Evolutionary conservation across 2,888 invertebrate species (phyloP).

Genomic region (Xanthostigma xanthostigma): DNA sequence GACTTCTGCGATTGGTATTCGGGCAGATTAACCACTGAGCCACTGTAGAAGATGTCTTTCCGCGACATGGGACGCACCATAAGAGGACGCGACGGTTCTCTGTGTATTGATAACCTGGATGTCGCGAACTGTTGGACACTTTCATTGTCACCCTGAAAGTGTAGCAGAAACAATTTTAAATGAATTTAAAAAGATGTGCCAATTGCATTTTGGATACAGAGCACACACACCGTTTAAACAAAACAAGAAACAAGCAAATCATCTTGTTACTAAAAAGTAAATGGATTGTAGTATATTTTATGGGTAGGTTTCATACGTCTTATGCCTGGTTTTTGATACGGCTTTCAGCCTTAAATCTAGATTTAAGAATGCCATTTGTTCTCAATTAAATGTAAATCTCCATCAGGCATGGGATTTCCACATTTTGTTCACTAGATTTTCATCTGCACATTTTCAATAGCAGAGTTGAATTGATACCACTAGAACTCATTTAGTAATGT

Average conservation of each 20-base stretch:
- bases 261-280: too few relatives aligned
- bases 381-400: too few relatives aligned
- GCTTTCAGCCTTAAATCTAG: too few relatives aligned
- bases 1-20: constrained; percentile 90
- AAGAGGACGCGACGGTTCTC: constrained; percentile 36
- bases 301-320: too few relatives aligned
- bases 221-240: not conserved
- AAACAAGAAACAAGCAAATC: not conserved
- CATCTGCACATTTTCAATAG: too few relatives aligned
- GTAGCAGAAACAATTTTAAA: constrained; percentile 4
- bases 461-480: too few relatives aligned
- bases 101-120: constrained; percentile 47
- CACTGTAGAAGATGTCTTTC: constrained; percentile 96
- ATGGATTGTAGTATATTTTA: too few relatives aligned
- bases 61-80: constrained; percentile 83
- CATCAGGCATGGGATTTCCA: too few relatives aligned
- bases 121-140: constrained; percentile 53
- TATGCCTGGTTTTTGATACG: too few relatives aligned
- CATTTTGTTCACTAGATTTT: too few relatives aligned
- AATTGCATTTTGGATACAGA: not conserved
- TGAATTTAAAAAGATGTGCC: not conserved
- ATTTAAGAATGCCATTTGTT: too few relatives aligned
- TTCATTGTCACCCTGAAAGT: constrained; percentile 41
- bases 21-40: constrained; percentile 83
- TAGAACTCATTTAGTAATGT: too few relatives aligned